Conservation (phyloP, 2,113 vertebrate species). For the Naja naja region DNA sequence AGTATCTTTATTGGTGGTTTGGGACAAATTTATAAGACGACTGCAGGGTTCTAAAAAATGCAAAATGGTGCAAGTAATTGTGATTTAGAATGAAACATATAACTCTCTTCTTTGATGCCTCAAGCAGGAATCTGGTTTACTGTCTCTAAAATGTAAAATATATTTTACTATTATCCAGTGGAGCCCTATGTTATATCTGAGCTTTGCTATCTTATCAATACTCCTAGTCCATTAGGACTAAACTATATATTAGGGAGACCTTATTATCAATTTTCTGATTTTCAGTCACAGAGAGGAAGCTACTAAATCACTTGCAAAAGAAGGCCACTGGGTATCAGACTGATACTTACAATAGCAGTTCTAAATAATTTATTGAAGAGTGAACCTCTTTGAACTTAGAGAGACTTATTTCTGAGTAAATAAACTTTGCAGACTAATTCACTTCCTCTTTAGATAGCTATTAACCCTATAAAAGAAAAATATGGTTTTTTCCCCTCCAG, state of each 20-base stretch:
- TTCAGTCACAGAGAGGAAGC: background rate
- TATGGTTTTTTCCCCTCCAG: background rate
- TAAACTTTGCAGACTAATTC: background rate
- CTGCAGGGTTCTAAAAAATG: background rate
- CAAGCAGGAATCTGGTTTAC: background rate
- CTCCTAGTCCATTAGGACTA: background rate
- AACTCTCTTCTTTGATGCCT: background rate
- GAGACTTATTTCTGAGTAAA: background rate
- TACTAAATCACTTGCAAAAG: background rate
- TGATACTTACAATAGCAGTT: background rate
- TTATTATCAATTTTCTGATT: background rate
- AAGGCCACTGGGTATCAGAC: background rate
- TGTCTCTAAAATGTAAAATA: background rate
- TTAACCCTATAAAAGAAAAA: background rate
- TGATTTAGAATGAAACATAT: background rate
- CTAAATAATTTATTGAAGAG: background rate
- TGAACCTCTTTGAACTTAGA: background rate
- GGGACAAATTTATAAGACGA: background rate
- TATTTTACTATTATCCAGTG: background rate
- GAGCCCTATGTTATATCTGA: background rate
- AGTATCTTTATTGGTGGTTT: slow-evolving; percentile 13
- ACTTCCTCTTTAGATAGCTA: background rate
- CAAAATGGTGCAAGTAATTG: background rate
- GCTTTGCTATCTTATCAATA: background rate
- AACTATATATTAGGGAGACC: background rate